phyloP scores from a whole-genome alignment of 2,797 vertebrate species.

The Sebastes minor region DNA sequence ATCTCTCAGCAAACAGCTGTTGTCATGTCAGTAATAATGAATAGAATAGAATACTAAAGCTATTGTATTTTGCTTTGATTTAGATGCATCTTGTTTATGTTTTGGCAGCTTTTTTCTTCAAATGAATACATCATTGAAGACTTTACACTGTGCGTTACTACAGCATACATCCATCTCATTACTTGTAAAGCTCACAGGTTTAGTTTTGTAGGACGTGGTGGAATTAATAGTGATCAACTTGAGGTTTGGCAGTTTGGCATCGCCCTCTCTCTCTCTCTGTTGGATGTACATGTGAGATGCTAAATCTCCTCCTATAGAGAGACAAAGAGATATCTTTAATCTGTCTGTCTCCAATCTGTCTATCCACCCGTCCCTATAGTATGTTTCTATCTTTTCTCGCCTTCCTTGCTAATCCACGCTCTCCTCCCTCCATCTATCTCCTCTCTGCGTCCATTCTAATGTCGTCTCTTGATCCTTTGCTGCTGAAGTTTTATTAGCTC shows the following conservation, averaged over 20 bases:
- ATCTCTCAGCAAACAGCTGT: neutral
- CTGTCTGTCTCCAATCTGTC: slow-evolving; percentile 8
- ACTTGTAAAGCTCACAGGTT: neutral
- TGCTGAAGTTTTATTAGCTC: slow-evolving; percentile 79
- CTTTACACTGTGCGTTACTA: neutral
- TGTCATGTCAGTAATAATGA: neutral
- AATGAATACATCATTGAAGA: neutral
- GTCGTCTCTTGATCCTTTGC: slow-evolving; percentile 67
- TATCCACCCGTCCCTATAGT: neutral
- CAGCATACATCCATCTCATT: neutral
- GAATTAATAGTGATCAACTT: neutral
- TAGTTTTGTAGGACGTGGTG: neutral
- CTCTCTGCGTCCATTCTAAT: slow-evolving; percentile 42
- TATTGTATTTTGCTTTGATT: neutral
- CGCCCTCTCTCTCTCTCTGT: neutral
- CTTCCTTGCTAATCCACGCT: slow-evolving; percentile 40
- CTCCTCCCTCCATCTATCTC: slow-evolving; percentile 36
- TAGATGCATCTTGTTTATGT: neutral
- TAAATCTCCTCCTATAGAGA: neutral
- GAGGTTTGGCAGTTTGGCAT: neutral
- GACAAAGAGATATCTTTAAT: neutral
- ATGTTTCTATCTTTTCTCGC: slow-evolving; percentile 33
- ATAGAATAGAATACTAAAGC: neutral
- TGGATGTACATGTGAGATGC: neutral
- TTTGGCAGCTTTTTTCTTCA: neutral